phyloP scores from a whole-genome alignment of 2,888 invertebrate species.

The Troides helena region DNA sequence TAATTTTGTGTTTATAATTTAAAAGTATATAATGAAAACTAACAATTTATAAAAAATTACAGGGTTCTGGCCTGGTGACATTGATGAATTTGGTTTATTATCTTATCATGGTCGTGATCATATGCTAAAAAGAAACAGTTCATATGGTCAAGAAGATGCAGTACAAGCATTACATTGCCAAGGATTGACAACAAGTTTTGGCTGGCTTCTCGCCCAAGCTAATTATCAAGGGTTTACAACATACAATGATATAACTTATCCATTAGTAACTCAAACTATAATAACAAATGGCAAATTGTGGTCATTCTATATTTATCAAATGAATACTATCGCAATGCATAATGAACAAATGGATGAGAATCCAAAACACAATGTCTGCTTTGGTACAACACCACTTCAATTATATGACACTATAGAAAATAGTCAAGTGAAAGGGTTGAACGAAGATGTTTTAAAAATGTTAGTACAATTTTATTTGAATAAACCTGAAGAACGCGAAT shows the following conservation, averaged over 20 bases:
- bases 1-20: no score
- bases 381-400: constrained; percentile 85
- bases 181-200: constrained; percentile 89
- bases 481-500: constrained; percentile 80
- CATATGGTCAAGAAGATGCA: constrained; percentile 77
- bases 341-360: constrained; percentile 82
- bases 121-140: constrained; percentile 67
- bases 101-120: constrained; percentile 86
- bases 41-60: constrained; percentile 36
- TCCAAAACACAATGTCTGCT: constrained; percentile 88
- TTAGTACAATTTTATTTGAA: constrained; percentile 88
- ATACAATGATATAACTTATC: constrained; percentile 94
- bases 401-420: constrained; percentile 88
- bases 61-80: constrained; percentile 93
- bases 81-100: constrained; percentile 87
- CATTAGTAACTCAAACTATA: constrained; percentile 92
- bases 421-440: constrained; percentile 87
- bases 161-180: constrained; percentile 85
- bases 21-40: no score
- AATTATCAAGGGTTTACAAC: constrained; percentile 94
- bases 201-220: constrained; percentile 89
- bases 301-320: constrained; percentile 94
- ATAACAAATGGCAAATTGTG: constrained; percentile 93
- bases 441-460: constrained; percentile 87
- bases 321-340: constrained; percentile 90